Evolutionary conservation across 2,888 invertebrate genomes (phyloP).

Genomic region (Molanna angustata): DNA sequence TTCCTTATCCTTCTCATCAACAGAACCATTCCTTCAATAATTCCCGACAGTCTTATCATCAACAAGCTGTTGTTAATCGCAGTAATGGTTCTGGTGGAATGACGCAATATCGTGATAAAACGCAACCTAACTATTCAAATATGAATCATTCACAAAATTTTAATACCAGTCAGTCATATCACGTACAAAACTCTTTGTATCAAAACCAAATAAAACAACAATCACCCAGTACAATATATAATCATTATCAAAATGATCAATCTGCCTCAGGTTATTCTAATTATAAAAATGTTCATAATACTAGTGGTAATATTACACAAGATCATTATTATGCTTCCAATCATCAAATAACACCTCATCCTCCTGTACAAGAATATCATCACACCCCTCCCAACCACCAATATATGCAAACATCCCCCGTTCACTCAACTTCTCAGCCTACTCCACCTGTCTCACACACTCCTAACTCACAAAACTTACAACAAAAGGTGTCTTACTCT

Average conservation of each 20-base stretch:
- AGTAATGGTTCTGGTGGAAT: conserved; percentile 13
- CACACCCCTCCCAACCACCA: conserved; percentile 8
- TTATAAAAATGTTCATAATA: conserved; percentile 8
- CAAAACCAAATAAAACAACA: conserved; percentile 20
- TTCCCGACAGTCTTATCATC: conserved; percentile 18
- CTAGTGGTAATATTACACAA: conserved; percentile 8
- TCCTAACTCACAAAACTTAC: conserved; percentile 5
- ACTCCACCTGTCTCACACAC: neutral
- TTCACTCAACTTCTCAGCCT: neutral
- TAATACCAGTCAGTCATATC: conserved; percentile 18
- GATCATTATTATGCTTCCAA: conserved; percentile 9
- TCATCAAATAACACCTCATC: conserved; percentile 1
- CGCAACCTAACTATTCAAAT: conserved; percentile 32
- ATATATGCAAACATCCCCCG: conserved; percentile 11
- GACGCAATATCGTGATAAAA: conserved; percentile 33
- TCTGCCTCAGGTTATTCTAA: neutral
- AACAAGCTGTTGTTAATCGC: conserved; percentile 25
- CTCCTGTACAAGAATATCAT: conserved; percentile 13
- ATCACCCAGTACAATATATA: conserved; percentile 12
- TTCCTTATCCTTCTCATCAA: conserved; percentile 45
- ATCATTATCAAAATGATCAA: conserved; percentile 9
- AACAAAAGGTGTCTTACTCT: conserved; percentile 7
- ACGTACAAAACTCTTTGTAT: conserved; percentile 12
- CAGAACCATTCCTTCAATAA: conserved; percentile 34
- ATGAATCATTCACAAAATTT: conserved; percentile 21